A percentile compares a stretch with the other conserved stretches of the same genome.
Conservation (phyloP, 2,113 vertebrate genomes). For the Epinephelus fuscoguttatus region DNA sequence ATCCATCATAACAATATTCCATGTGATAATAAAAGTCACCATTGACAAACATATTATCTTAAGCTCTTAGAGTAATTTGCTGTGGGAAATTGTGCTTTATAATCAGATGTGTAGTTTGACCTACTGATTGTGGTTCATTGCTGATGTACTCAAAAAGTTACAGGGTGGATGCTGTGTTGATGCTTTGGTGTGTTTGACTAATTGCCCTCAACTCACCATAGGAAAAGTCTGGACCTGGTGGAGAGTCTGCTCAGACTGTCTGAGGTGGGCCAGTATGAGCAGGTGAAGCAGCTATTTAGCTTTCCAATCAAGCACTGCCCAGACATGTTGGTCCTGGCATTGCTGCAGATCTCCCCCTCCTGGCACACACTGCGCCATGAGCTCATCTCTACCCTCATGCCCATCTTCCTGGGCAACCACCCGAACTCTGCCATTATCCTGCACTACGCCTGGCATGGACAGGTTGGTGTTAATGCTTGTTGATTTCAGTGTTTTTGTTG, state of each 20-base stretch:
- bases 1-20: neutral
- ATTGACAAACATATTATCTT: neutral
- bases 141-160: neutral
- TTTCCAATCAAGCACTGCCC: slow-evolving; percentile 99
- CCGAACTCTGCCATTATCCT: slow-evolving; percentile 99
- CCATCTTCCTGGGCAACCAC: slow-evolving; percentile 98
- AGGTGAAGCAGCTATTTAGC: slow-evolving; percentile 98
- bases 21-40: neutral
- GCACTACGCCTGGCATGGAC: slow-evolving; percentile 99
- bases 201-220: slow-evolving; percentile 59
- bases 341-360: slow-evolving; percentile 97
- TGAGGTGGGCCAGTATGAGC: slow-evolving; percentile 97
- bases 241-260: slow-evolving; percentile 95
- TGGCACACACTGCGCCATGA: slow-evolving; percentile 98
- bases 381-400: slow-evolving; percentile 99
- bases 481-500: neutral
- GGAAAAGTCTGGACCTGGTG: slow-evolving; percentile 99
- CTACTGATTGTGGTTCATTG: neutral
- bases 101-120: neutral
- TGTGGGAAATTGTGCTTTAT: neutral
- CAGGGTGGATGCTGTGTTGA: neutral
- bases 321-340: slow-evolving; percentile 97
- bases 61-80: neutral
- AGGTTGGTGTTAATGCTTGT: slow-evolving; percentile 85
- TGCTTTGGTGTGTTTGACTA: neutral